These are phyloP conservation scores for Zoanthus gigantus DNA, from an alignment of 92 coral and sea anemone species.

Conservation along the genomic window DNA sequence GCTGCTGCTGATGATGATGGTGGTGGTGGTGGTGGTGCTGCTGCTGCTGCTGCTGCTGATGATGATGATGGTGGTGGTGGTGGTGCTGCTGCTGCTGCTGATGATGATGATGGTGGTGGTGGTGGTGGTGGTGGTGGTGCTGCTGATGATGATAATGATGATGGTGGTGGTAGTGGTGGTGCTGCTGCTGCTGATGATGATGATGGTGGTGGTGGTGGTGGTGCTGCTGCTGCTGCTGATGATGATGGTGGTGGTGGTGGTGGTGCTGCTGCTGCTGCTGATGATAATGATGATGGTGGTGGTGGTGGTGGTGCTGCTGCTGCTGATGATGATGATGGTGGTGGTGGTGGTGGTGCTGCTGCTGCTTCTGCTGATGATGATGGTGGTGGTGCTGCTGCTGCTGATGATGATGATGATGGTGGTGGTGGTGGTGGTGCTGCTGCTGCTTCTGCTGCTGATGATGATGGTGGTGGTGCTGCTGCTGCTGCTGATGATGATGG, in stretches of 20 bases:
- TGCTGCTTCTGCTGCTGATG: no score
- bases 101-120: no score
- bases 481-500: no score
- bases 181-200: neutral
- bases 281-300: neutral
- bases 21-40: no score
- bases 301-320: neutral
- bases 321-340: neutral
- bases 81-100: no score
- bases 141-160: neutral
- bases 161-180: neutral
- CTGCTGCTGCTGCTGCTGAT: no score
- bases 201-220: neutral
- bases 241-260: neutral
- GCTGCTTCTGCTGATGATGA: neutral
- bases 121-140: neutral
- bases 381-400: neutral
- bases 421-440: no score
- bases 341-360: neutral
- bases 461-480: no score
- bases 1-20: no score
- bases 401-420: no score
- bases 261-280: neutral
- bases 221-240: neutral
- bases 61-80: no score